Conservation (phyloP, 2,113 vertebrate species). For the Athene cunicularia region DNA sequence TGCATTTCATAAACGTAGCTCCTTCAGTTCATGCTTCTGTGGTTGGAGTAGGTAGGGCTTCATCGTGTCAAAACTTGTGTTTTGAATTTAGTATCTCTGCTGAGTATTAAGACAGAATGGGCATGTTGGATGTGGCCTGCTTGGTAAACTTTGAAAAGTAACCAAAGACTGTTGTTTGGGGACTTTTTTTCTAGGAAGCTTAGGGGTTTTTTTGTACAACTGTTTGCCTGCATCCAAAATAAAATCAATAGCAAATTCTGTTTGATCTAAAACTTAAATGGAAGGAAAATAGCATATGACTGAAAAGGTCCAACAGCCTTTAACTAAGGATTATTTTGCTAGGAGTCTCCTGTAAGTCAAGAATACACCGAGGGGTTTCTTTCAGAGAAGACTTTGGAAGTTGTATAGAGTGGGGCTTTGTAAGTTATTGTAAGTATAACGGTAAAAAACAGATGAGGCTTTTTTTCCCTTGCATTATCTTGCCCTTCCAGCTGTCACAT, state of each 20-base stretch:
- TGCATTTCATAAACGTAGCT: neutral
- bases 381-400: neutral
- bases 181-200: neutral
- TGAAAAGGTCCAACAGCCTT: neutral
- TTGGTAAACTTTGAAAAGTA: neutral
- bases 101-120: neutral
- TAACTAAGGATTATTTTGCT: neutral
- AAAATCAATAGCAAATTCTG: neutral
- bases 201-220: neutral
- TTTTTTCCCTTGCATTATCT: constrained; percentile 39
- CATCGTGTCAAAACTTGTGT: neutral
- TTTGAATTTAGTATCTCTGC: neutral
- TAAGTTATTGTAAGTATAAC: neutral
- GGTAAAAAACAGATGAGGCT: neutral
- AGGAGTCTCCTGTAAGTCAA: neutral
- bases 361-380: neutral
- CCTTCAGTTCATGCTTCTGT: neutral
- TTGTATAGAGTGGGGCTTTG: neutral
- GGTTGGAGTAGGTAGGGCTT: neutral
- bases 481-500: constrained; percentile 18
- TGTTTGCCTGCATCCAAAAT: neutral
- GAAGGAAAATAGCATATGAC: neutral
- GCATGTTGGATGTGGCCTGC: neutral
- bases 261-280: neutral
- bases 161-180: neutral